phyloP scores from a whole-genome alignment of 2,888 invertebrate species.

The Schrankia costaestrigalis region DNA sequence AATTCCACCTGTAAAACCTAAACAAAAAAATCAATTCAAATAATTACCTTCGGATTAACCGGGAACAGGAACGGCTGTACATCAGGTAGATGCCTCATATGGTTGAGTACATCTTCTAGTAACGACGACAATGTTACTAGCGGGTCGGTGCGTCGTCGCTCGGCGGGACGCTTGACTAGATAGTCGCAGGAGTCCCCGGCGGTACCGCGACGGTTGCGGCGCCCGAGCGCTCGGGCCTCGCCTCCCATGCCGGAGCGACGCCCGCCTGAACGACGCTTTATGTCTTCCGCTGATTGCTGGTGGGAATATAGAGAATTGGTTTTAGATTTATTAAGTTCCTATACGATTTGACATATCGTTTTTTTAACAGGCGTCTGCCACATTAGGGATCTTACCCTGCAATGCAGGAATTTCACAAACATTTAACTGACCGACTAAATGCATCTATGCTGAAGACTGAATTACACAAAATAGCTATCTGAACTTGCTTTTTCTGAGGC shows the following conservation, averaged over 20 bases:
- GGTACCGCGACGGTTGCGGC: constrained; percentile 56
- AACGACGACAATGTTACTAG: constrained; percentile 96
- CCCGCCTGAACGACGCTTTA: constrained; percentile 88
- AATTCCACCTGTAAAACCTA: too few relatives aligned
- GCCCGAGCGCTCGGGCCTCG: constrained; percentile 65
- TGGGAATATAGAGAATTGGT: neutral
- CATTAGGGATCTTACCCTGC: too few relatives aligned
- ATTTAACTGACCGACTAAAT: too few relatives aligned
- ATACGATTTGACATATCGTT: neutral
- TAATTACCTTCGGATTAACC: constrained; percentile 94
- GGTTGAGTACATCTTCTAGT: constrained; percentile 94
- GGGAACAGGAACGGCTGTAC: constrained; percentile 96
- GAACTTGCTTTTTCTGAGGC: too few relatives aligned
- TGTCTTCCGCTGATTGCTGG: constrained; percentile 91
- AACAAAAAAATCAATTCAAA: too few relatives aligned
- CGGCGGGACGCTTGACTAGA: constrained; percentile 91
- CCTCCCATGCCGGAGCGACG: constrained; percentile 77
- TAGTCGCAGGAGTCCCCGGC: constrained; percentile 86
- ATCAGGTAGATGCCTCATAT: constrained; percentile 94
- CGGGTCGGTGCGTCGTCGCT: constrained; percentile 96
- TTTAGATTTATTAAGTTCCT: neutral
- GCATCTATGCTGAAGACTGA: too few relatives aligned
- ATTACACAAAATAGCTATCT: too few relatives aligned
- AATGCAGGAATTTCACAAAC: too few relatives aligned
- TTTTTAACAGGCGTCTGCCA: too few relatives aligned